Base-by-base conservation (phyloP, 2,888 invertebrate species). In the Cyclophora punctaria region DNA sequence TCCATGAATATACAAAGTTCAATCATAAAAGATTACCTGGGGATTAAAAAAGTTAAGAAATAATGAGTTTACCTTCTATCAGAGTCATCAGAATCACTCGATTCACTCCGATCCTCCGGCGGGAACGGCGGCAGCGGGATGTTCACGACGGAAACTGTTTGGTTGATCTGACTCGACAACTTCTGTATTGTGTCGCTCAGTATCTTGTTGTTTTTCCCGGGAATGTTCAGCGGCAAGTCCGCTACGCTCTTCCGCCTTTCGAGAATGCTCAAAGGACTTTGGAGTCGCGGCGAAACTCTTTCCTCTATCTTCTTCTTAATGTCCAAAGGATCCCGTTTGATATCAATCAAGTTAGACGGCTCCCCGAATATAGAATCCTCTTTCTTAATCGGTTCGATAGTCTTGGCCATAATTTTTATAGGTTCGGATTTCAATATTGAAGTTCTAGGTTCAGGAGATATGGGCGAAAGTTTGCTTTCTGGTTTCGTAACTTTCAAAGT, bases 131-230 rank as follows among this genome's bases (percentile, higher is more conserved):
- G 77, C 55, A 85, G 50, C 0, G 80, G 73, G 3, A 80, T 73
- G 50, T 62, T 73, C 0, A 73, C 67, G 2, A 76, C 78, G 20
- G 81, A 78, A 33, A 71, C 72, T 2, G 84, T 73, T 62, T 88
- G 88, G 58, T 87, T 89, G 52, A 89, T 89, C 63, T 89, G 89
- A 62, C 88, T 89, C 20, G 89, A 89, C 40, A 92, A 68, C 66
- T 92, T 92, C 71, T 91, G 91, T 66, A 92, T 92, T 1, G 91
- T 92, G 57, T 91, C 92, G 58, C 90, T 91, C 6, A 92, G 71
- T 41, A 91, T 91, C 62, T 90, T 91, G 55, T 91, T 91, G 59
- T 90, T 91, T 65, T 88, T 89, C 33, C 85, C 86, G 1, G 83
- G 77, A 5, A 75, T 73, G 41, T 66, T 69, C n/a, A 85, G 58